Evolutionary conservation across 2,888 invertebrate genomes (phyloP), one percentile per base, ranked within the genome.

Genomic region (Parochlus steinenii): DNA sequence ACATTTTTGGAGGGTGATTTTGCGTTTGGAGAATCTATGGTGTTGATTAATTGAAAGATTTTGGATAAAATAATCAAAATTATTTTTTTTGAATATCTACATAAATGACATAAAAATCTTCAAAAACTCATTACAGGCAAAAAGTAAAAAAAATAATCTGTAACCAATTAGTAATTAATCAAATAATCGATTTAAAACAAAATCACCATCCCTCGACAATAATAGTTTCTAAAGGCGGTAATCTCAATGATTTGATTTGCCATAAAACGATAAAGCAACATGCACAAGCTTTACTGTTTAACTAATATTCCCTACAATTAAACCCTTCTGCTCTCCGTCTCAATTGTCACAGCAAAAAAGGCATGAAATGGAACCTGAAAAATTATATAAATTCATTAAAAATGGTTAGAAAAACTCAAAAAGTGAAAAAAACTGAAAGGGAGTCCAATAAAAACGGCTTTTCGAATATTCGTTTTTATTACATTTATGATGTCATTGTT

Each of bases 161-260:
- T n/a, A n/a, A n/a, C n/a, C n/a, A n/a, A n/a, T n/a, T n/a, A n/a
- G n/a, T n/a, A n/a, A n/a, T n/a, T n/a, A n/a, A n/a, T n/a, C n/a
- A n/a, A n/a, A n/a, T n/a, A n/a, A n/a, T n/a, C n/a, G n/a, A n/a
- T n/a, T n/a, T n/a, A n/a, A n/a, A n/a, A n/a, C n/a, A n/a, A n/a
- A n/a, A n/a, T n/a, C n/a, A n/a, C n/a, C n/a, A n/a, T n/a, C n/a
- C n/a, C n/a, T n/a, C n/a, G n/a, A n/a, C n/a, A n/a, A n/a, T n/a
- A n/a, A n/a, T n/a, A n/a, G n/a, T n/a, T n/a, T n/a, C 11, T 33
- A 28, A 20, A 19, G 36, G 36, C 36, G 30, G 36, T 14, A 36
- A 35, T 24, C 25, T 36, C 36, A 36, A 36, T 36, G 22, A 36
- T 36, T 36, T 30, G 29, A 29, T 17, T 36, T 18, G 28, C 16